phyloP scores from a whole-genome alignment of 2,888 invertebrate genomes.

The Apodemia mormo region DNA sequence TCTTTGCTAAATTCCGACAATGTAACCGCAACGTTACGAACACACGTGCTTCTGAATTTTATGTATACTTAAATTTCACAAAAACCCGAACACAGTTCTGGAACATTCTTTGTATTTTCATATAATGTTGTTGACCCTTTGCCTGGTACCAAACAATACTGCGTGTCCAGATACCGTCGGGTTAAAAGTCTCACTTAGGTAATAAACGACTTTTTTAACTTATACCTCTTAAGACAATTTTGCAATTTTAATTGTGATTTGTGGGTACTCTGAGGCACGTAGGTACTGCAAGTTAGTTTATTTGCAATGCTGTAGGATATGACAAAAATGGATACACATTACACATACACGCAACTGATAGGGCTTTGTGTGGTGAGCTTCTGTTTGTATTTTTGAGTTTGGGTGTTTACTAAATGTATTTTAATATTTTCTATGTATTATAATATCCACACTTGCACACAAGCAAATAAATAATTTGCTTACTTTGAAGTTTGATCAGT shows the following conservation, averaged over 20 bases:
- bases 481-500: no score
- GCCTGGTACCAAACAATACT: not conserved
- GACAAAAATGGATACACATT: no score
- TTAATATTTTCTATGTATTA: no score
- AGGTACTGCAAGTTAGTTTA: not conserved
- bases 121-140: not conserved
- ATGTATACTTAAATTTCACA: not conserved
- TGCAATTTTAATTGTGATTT: no score
- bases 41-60: not conserved
- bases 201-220: not conserved
- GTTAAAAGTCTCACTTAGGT: not conserved
- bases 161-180: conserved; percentile 1
- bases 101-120: not conserved
- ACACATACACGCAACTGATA: no score
- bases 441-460: no score
- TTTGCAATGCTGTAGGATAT: no score
- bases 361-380: no score
- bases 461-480: no score
- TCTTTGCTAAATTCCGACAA: no score
- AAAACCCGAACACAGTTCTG: not conserved
- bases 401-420: no score
- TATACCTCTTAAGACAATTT: not conserved
- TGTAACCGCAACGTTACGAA: not conserved
- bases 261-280: not conserved
- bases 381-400: no score